Base-by-base conservation (phyloP, 1,140 invertebrate species). In the Lanistes nyassanus region DNA sequence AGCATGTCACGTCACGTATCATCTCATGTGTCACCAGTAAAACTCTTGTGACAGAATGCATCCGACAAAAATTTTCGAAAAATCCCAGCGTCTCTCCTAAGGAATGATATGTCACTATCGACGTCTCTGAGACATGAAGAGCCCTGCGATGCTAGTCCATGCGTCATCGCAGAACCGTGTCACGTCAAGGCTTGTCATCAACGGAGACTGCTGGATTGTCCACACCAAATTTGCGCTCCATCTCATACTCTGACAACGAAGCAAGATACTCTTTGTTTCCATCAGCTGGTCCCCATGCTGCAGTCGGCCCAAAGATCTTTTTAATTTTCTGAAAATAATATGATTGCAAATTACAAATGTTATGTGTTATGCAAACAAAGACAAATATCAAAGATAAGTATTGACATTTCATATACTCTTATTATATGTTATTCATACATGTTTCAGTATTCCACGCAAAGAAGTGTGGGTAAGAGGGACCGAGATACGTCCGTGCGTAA, bases 221-320 rank as follows among this genome's bases (percentile, higher is more conserved):
- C 19, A 68, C 23, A 1, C 68, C 68, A 16, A 66, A 7, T 23
- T 74, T 73, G n/a, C 39, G 11, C 21, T 65, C 70, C 76, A 77
- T 66, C n/a, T 11, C 42, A 36, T 56, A 56, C 4, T n/a, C 76
- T 9, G 60, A 39, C 6, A 34, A n/a, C 11, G 64, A 29, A 31
- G 68, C 3, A 1, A 60, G 42, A 39, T 66, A 56, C 1, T 71
- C 29, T 6, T 73, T 53, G n/a, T 51, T 39, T 0, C 71, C 71
- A 47, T 77, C 71, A 6, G 64, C 42, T 5, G 76, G 76, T 19
- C 36, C 21, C 76, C 76, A 77, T 36, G 73, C 36, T 5, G 51
- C 39, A 23, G 70, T 77, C 11, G 76, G 76, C 11, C 39, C 47
- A 70, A 77, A 74, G 55, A 77, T 34, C 36, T 58, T 65, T 16